Conservation (phyloP, 2,113 vertebrate species). For the Chiloscyllium plagiosum region DNA sequence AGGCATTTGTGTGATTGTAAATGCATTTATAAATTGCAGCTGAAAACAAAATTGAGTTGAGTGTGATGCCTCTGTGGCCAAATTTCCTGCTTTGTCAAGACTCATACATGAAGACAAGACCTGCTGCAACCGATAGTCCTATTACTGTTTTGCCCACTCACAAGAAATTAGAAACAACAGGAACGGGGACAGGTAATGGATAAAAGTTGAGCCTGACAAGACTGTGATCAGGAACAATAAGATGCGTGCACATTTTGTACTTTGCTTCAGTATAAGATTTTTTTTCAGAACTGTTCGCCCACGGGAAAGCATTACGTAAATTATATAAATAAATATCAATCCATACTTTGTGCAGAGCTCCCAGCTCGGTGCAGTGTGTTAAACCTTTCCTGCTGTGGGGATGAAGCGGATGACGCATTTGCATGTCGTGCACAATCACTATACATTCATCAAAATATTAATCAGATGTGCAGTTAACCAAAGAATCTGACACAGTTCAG, state of each 20-base stretch:
- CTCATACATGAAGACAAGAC: neutral
- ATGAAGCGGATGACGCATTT: neutral
- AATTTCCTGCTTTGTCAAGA: neutral
- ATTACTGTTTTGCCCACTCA: neutral
- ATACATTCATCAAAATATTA: neutral
- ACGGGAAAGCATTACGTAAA: neutral
- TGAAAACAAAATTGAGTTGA: neutral
- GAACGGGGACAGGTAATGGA: neutral
- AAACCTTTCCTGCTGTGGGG: neutral
- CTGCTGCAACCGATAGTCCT: neutral
- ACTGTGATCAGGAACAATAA: no score
- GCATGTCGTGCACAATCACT: neutral
- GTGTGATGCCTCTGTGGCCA: neutral
- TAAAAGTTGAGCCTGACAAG: neutral
- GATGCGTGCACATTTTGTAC: neutral
- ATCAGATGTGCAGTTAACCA: constrained; percentile 13
- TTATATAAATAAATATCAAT: neutral
- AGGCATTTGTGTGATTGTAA: neutral
- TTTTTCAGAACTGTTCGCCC: neutral
- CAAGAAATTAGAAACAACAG: neutral
- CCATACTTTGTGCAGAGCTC: neutral
- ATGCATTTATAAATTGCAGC: neutral
- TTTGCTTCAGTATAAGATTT: neutral
- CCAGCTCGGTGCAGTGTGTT: neutral
- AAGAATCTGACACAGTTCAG: neutral